Evolutionary conservation across 1,140 invertebrate genomes (phyloP), one percentile per base, ranked within the genome.

Genomic region (Drosophila bifasciata): DNA sequence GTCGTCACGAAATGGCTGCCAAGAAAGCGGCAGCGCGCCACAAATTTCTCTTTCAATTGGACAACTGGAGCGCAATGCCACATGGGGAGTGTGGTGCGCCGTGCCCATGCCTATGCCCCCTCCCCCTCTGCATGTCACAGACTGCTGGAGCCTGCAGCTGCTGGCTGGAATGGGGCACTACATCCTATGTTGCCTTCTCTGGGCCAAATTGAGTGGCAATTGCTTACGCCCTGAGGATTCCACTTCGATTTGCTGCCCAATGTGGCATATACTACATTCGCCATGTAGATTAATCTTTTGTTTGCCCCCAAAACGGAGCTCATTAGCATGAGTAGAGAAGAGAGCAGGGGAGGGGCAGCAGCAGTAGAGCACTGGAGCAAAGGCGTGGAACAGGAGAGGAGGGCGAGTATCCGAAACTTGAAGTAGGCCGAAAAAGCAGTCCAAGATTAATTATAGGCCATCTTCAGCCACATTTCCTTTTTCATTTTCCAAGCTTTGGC

Each of bases 41-140:
- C 75, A 73, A 68, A 85, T 64, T 69, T 75, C 53, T 66, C 72
- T 85, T 85, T 74, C 76, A 85, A 76, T 85, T 79, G 72, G 76
- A 56, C 79, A 83, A 83, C 55, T 74, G 44, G 64, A 80, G 72
- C 76, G 76, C 32, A 13, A 36, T 36, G 32, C 58, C 55, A 74
- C 59, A 49, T 21, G 41, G 52, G 51, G 53, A 25, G 15, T 17
- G 32, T 17, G 32, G n/a, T 32, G 15, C 17, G 8, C 5, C 4
- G 8, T 28, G 17, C 41, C 57, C 50, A 41, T 19, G 40, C 39
- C 25, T n/a, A n/a, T n/a, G n/a, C n/a, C 40, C 41, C 40, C 44
- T 36, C 32, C 25, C 40, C 19, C 41, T 41, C 41, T 41, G 43
- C 46, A 51, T 79, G 80, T 70, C 80, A 67, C 81, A 86, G 81